Evolutionary conservation across 2,797 vertebrate genomes (phyloP), one percentile per base, ranked within the genome.

Genomic region (Tarsius wallacei): DNA sequence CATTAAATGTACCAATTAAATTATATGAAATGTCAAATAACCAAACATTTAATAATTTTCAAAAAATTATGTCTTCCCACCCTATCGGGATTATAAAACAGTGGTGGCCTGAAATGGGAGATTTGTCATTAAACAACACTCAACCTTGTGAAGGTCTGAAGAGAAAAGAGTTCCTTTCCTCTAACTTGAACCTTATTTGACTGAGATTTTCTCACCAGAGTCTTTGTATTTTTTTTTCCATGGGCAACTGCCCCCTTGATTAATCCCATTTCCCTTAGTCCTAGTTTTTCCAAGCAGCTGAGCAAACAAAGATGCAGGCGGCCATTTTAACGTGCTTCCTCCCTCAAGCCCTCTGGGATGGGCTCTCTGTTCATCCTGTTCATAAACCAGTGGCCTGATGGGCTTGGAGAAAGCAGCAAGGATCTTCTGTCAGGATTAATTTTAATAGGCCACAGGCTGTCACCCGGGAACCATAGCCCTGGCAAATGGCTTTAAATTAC

Each of bases 251-350:
- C 97, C 97, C 97, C 66, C 94, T 97, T 94, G 96, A 97, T 97
- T 96, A 97, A 98, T 98, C 97, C 97, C 97, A 96, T 96, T 98
- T 98, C 96, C 98, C 96, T 87, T 13, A 14, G 97, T 96, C 96
- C 96, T 95, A 47, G 86, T 96, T 98, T 96, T 89, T 96, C 83
- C 28, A 0, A 82, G 97, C 98, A 98, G 98, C 98, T 98, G 98
- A 94, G 87, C 98, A 98, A 98, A 98, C 98, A 98, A 96, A 97
- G 93, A 95, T 22, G 15, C 7, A 31, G 85, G 97, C 81, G 6
- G 97, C 96, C 97, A 97, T 98, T 96, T 96, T 73, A 83, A 77
- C 61, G 2, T 0, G 22, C 91, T 98, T 98, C 98, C 98, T 98
- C 96, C 84, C 59, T 21, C 64, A 6, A 47, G 47, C 97, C 97